phyloP scores from a whole-genome alignment of 2,888 invertebrate species.

The Apamea sordens region DNA sequence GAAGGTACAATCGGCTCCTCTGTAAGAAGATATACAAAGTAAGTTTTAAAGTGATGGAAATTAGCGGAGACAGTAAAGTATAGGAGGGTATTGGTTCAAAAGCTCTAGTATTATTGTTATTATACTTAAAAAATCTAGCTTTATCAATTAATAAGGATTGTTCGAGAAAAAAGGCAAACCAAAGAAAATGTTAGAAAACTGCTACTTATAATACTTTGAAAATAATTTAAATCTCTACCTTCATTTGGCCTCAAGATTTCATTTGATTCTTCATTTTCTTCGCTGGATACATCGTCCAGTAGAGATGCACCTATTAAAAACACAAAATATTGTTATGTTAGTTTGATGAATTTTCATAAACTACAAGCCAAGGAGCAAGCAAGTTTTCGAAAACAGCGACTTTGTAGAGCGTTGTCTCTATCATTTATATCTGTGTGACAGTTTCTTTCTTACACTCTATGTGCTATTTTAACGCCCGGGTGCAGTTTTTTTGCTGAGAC shows the following conservation, averaged over 20 bases:
- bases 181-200: background rate
- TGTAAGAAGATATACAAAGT: background rate
- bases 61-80: background rate
- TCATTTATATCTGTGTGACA: too few species aligned
- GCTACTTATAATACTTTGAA: background rate
- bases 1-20: background rate
- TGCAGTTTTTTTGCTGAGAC: background rate
- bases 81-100: background rate
- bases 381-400: background rate
- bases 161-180: background rate
- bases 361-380: background rate
- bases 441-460: background rate
- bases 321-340: background rate
- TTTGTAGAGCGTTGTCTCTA: background rate
- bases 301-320: background rate
- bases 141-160: background rate
- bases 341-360: background rate
- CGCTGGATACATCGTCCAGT: background rate
- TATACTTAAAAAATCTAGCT: background rate
- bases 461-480: background rate
- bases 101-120: background rate
- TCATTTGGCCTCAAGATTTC: background rate
- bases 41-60: background rate
- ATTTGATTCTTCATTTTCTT: constrained; percentile 7
- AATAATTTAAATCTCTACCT: constrained; percentile 1